Evolutionary conservation across 2,113 vertebrate genomes (phyloP).

Genomic region (Catharus fuscescens): DNA sequence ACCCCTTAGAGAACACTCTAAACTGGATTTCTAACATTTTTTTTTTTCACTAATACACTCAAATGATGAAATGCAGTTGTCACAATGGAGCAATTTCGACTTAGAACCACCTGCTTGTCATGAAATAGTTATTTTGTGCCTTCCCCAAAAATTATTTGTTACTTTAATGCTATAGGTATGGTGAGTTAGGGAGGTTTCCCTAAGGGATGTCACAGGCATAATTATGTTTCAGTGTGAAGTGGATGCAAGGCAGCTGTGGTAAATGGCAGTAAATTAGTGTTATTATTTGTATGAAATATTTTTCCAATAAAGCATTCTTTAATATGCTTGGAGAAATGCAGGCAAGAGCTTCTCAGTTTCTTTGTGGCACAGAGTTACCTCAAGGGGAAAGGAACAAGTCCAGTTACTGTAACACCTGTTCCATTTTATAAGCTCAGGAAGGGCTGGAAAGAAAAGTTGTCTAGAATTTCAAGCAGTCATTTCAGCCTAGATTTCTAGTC

Average conservation of each 20-base stretch:
- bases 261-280: not conserved
- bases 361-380: not conserved
- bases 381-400: not conserved
- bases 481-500: not conserved
- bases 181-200: not conserved
- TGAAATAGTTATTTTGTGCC: not conserved
- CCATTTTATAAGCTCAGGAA: not conserved
- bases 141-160: not conserved
- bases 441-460: conserved; percentile 7
- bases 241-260: not conserved
- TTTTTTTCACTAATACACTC: not conserved
- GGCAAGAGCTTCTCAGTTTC: not conserved
- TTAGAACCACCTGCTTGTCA: not conserved
- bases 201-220: not conserved
- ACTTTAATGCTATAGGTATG: not conserved
- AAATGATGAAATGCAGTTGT: not conserved
- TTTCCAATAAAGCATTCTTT: not conserved
- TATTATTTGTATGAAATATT: not conserved
- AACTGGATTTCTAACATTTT: not conserved
- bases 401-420: conserved; percentile 4
- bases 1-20: not conserved
- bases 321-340: not conserved
- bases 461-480: conserved; percentile 8
- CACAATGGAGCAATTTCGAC: not conserved
- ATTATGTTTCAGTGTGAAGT: not conserved